phyloP scores from a whole-genome alignment of 2,888 invertebrate species.

The Agrochola lota region DNA sequence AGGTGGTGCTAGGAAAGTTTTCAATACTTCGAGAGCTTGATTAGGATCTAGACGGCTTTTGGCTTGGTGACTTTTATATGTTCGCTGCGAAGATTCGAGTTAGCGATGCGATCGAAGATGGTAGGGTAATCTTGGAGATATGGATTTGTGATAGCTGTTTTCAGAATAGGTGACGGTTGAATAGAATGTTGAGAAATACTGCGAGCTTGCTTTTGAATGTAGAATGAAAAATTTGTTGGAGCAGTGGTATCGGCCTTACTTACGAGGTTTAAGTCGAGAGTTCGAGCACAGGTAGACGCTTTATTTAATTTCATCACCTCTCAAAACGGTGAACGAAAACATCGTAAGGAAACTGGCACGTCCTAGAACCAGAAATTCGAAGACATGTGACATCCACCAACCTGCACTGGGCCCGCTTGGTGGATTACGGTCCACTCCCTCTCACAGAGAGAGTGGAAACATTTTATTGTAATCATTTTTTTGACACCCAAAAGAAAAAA shows the following conservation, averaged over 20 bases:
- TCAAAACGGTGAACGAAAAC: background rate
- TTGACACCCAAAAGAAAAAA: too few relatives aligned
- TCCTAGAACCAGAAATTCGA: too few relatives aligned
- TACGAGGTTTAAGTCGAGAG: too few relatives aligned
- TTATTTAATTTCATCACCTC: background rate
- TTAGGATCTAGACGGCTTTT: conserved; percentile 57
- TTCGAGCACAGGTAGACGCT: too few relatives aligned
- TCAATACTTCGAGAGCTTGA: conserved; percentile 54
- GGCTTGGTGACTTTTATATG: conserved; percentile 41
- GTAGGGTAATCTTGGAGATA: conserved; percentile 15
- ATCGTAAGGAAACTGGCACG: background rate
- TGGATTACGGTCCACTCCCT: too few relatives aligned
- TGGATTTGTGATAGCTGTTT: conserved; percentile 9
- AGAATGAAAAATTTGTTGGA: background rate
- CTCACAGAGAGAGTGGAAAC: too few relatives aligned
- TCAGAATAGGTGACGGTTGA: background rate
- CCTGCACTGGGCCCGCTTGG: too few relatives aligned
- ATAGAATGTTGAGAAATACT: background rate
- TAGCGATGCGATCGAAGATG: conserved; percentile 5
- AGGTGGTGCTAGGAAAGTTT: conserved; percentile 58
- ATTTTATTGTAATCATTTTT: too few relatives aligned
- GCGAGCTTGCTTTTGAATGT: background rate
- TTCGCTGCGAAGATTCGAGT: conserved; percentile 20
- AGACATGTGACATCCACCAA: too few relatives aligned
- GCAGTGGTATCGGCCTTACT: too few relatives aligned